Evolutionary conservation across 2,888 invertebrate species (phyloP), one percentile per base, ranked within the genome.

Genomic region (Willowsia nigromaculata): DNA sequence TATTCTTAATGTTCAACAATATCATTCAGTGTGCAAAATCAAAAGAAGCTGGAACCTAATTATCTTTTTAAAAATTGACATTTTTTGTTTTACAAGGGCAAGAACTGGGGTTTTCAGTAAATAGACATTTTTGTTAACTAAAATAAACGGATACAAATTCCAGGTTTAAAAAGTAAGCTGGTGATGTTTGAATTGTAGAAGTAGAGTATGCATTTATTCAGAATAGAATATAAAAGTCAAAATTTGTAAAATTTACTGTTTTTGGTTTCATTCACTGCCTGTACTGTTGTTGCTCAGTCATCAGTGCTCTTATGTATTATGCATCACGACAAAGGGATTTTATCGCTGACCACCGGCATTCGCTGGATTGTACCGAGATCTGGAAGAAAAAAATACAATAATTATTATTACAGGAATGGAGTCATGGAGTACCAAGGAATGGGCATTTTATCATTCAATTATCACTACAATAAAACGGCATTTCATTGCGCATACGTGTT

Each of bases 241-340:
- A 87, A 74, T 87, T 87, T 87, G 87, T 87, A 87, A 87, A 87
- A 87, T 87, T 87, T 87, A 87, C 87, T 87, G 87, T 87, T 87
- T 87, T 87, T 87, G 87, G 87, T 87, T 87, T 87, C 87, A 81
- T 82, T 87, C 81, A 81, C 87, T 68, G 87, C 65, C 82, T 87
- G 74, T 74, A 81, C 59, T 82, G 59, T 65, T 81, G 81, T 76
- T 87, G 81, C 87, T 87, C 87, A 87, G 87, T 82, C 83, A 71
- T 53, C 87, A 87, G 71, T 71, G 82, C 74, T 82, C 71, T 22
- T 50, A 47, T 33, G 30, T 43, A 50, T 65, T 11, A 22, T 53
- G 7, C 40, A 22, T 68, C 40, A 74, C 27, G 56, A 56, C 47
- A 30, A 15, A n/a, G 13, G 25, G 33, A 1, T 62, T 87, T 87